Evolutionary conservation across 2,888 invertebrate species (phyloP), one percentile per base, ranked within the genome.

Genomic region (Ecdyonurus torrentis): DNA sequence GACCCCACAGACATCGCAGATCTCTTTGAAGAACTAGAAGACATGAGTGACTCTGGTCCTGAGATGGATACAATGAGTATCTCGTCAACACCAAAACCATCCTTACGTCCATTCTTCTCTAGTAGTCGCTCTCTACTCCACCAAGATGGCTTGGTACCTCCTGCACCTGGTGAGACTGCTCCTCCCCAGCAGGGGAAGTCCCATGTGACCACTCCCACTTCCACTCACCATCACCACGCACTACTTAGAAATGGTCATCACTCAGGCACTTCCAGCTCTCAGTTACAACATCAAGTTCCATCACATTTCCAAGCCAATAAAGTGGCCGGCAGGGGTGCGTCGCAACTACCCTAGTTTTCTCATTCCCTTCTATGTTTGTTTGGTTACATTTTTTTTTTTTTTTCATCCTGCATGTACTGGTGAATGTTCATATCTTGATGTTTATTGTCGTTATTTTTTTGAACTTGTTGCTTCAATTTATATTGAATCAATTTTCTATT

Each of bases 21-120:
- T 70, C 80, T 96, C 64, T 90, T 98, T 77, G 87, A 98, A 79
- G 97, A 99, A 75, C 77, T 98, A 68, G 97, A 97, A 76, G 95
- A 96, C 66, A 78, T 97, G 66, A 93, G 93, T 69, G 98, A 98
- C 74, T 95, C 94, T 15, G 95, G 91, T 0, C 95, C 92, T 5
- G 95, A 95, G 72, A 82, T 89, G 78, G 97, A 97, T 76, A 95
- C 93, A 61, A 88, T 97, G 81, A 95, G 94, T 73, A 92, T 97
- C 71, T 91, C 92, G 66, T 97, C 96, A 68, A 96, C 96, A 59
- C 97, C 97, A 20, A 97, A 97, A 75, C 97, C 97, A 59, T 93
- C 93, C 68, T 79, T 98, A 67, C 80, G 94, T 72, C 96, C 96
- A 2, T 96, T 96, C 78, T 96, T 96, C 78, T 91, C 93, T 72